Base-by-base conservation (phyloP, 2,888 invertebrate species). In the Resseliella maxima region DNA sequence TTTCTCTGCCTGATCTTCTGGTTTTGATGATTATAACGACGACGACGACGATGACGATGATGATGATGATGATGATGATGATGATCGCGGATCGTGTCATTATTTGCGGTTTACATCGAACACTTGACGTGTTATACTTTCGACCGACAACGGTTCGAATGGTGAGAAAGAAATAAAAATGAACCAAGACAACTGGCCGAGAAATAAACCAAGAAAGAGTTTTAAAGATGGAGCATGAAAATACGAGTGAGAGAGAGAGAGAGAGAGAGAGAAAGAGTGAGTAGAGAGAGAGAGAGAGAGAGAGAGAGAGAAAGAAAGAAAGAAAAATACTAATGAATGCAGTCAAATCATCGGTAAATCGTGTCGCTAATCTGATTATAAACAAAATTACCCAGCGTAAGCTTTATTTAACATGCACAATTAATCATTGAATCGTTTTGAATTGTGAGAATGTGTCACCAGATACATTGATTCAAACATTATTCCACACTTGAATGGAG, bases 261-360 rank as follows among this genome's bases (percentile, higher is more conserved):
- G 10, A 21, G 15, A 50, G 10, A 10, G 50, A 50, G 41, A 50
- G 50, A 50, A 50, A 8, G 50, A 18, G 21, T 2, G 21, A 50
- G 18, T 2, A 50, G 21, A 50, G 2, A 18, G 15, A 50, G 50
- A 50, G 2, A 21, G 15, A 8, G 21, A 41, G 5, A 41, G 6
- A 41, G 6, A 12, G 5, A 41, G 6, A 41, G 6, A 41, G 6
- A 41, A 41, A 41, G 6, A 41, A 12, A 41, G 50, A 21, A 6
- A 18, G 21, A 50, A 59, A 59, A 59, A 50, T 50, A 18, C 24
- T 27, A 5, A 72, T 35, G 72, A 27, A 72, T 72, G 72, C 12
- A 72, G 72, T 72, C 72, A 72, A 72, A 72, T 72, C 72, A 72
- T 72, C 18, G 72, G 72, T 72, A 72, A 72, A 72, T 72, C 72